Conservation (phyloP, 2,113 vertebrate species). For the Pterocles burchelli region DNA sequence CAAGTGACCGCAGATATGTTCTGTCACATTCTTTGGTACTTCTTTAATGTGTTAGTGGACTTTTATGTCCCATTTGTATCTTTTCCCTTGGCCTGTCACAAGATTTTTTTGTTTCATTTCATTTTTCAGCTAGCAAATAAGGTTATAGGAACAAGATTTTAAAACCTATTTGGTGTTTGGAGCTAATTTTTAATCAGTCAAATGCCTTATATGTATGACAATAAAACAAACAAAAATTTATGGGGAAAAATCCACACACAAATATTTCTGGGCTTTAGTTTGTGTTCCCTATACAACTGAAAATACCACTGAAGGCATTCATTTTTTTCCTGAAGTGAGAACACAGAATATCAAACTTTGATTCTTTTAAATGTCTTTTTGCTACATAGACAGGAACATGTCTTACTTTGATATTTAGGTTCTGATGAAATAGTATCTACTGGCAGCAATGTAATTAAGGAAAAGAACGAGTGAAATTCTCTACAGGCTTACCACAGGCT, state of each 20-base stretch:
- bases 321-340: constrained; percentile 5
- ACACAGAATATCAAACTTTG: background rate
- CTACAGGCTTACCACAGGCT: background rate
- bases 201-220: background rate
- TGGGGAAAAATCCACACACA: background rate
- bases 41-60: constrained; percentile 49
- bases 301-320: background rate
- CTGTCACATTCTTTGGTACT: constrained; percentile 1
- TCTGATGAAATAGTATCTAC: constrained; percentile 6
- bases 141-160: background rate
- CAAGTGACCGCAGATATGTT: constrained; percentile 45
- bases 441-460: background rate
- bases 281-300: background rate
- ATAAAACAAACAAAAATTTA: background rate
- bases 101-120: constrained; percentile 2
- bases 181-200: background rate
- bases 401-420: constrained; percentile 34
- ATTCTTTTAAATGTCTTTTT: background rate
- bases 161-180: background rate
- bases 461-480: background rate
- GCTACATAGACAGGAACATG: background rate
- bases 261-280: background rate
- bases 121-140: constrained; percentile 3
- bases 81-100: background rate
- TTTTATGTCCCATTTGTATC: constrained; percentile 22